Percentiles rank a stretch among this genome's conserved stretches.
Conservation (phyloP, 2,888 invertebrate genomes). For the Dorcus hopei region DNA sequence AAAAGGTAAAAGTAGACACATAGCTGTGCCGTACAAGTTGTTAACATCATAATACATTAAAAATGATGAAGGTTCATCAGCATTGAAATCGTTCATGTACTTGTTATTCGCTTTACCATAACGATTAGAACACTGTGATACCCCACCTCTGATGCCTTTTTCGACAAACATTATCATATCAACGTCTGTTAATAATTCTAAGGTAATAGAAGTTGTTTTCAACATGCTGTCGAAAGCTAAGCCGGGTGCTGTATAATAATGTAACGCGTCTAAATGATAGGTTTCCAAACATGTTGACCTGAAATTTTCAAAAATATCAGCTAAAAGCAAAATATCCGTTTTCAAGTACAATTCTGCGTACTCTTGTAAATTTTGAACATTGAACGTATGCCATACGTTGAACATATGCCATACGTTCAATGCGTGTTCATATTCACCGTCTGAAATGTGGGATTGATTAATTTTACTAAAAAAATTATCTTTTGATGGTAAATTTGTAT, state of each 20-base stretch:
- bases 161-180: conserved; percentile 7
- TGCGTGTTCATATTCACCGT: conserved; percentile 36
- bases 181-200: conserved; percentile 6
- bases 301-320: conserved; percentile 43
- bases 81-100: no score
- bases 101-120: conserved; percentile 37
- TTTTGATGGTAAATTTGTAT: no score
- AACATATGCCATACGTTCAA: conserved; percentile 34
- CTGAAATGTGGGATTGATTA: conserved; percentile 22
- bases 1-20: conserved; percentile 28
- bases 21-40: conserved; percentile 16
- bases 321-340: conserved; percentile 39
- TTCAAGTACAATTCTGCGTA: conserved; percentile 41
- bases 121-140: conserved; percentile 23
- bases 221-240: conserved; percentile 35
- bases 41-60: no score
- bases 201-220: conserved; percentile 24
- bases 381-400: no score
- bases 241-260: conserved; percentile 34
- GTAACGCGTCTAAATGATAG: conserved; percentile 36
- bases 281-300: conserved; percentile 28
- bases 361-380: conserved; percentile 34
- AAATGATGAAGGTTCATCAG: no score
- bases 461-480: no score
- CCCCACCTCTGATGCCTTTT: conserved; percentile 11